Base-by-base conservation (phyloP, 92 coral and sea anemone genomes). In the Paragorgia papillata region DNA sequence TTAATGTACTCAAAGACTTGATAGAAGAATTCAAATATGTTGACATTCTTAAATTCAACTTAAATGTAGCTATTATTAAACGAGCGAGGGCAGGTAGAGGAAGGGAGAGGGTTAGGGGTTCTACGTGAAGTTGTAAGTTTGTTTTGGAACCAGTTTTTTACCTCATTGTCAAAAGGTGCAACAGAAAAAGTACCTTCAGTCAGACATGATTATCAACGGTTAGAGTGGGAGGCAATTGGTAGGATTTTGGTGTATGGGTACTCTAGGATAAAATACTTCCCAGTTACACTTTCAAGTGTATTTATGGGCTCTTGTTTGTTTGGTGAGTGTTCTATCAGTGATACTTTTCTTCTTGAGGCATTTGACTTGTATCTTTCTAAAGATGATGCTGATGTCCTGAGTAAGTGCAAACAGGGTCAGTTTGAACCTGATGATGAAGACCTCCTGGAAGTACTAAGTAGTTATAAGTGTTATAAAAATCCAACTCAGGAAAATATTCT, bases 1-100 rank as follows among this genome's bases (percentile, higher is more conserved):
- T 5, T 53, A 59, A 81, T 39, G 85, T 81, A 43, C 85, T 73
- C 53, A 81, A 81, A 49, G 80, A 73, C 73, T 56, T 60, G 51
- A 73, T 59, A 70, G 85, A 73, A 30, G 80, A 57, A 81, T 81
- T 73, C 74, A 81, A 81, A 81, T 71, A 77, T 41, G 28, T 21
- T 34, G 57, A 22, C 37, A 40, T 69, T 33, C 76, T 46, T 4
- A 4, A 37, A 4, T 4, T 10, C 10, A 40, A 63, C 30, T 55
- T 69, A 69, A n/a, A 48, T 69, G 29, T 41, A 19, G 60, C 41
- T 32, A 41, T 69, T 41, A 55, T 69, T 69, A 24, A n/a, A 69
- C 41, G 76, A 69, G 37, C 27, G 76, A 24, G 76, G 76, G 57
- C 33, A 69, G 30, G n/a, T 55, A 10, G 61, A 55, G 61, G 24